A percentile compares a stretch with the other conserved stretches of the same genome.
phyloP scores from a whole-genome alignment of 2,113 vertebrate genomes.

The Lycaon pictus region DNA sequence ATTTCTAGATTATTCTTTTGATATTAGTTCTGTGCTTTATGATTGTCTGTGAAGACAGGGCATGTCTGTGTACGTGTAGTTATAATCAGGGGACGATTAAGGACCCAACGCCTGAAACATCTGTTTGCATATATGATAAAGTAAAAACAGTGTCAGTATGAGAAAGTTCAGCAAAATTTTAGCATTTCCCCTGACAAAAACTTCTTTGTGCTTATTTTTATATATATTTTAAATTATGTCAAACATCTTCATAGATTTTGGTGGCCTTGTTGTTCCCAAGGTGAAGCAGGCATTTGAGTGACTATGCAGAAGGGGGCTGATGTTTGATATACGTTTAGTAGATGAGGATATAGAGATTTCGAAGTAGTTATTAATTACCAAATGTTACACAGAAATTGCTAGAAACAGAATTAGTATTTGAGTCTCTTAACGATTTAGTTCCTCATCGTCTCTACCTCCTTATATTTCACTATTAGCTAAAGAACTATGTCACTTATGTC shows the following conservation, averaged over 20 bases:
- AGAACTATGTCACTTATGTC: background rate
- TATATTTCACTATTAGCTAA: background rate
- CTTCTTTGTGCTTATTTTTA: background rate
- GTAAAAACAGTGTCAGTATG: background rate
- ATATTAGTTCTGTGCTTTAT: background rate
- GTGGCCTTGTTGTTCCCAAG: accelerated
- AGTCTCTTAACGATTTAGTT: constrained; percentile 9
- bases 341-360: background rate
- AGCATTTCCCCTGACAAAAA: background rate
- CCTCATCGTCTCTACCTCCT: background rate
- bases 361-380: background rate
- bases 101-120: background rate
- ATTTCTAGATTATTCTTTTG: background rate
- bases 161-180: background rate
- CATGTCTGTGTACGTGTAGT: background rate
- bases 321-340: background rate
- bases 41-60: background rate
- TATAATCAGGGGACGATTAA: background rate
- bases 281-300: background rate
- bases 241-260: background rate
- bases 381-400: background rate
- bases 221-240: background rate
- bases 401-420: background rate
- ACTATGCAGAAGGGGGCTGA: background rate
- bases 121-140: background rate